Percentiles rank a stretch among this genome's conserved stretches.
Conservation (phyloP, 2,113 vertebrate genomes). For the Clarias macrocephalus region DNA sequence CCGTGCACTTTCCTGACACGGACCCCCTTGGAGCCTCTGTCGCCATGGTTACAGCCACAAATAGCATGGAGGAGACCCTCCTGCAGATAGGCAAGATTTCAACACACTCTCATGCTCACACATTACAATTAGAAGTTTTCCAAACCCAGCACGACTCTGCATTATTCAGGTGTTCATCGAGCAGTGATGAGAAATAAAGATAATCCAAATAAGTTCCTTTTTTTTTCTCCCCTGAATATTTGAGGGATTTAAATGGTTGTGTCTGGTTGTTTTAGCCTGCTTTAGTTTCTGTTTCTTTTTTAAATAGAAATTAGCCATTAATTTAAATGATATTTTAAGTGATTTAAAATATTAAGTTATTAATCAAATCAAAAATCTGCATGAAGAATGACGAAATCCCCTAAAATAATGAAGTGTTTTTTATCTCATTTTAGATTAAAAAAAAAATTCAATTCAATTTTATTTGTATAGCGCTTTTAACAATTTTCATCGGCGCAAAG, state of each 20-base stretch:
- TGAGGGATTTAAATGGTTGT: not conserved
- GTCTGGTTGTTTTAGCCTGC: not conserved
- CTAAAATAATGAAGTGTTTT: no score
- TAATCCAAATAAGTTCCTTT: not conserved
- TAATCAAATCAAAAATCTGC: no score
- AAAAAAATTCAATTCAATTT: no score
- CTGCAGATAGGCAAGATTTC: constrained; percentile 87
- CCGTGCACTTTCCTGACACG: constrained; percentile 94
- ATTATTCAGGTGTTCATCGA: not conserved
- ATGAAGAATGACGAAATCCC: no score
- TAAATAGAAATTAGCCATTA: not conserved
- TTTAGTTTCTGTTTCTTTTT: not conserved
- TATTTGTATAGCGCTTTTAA: no score
- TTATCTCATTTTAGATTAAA: no score
- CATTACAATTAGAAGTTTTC: not conserved
- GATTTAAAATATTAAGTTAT: no score
- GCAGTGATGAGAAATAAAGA: not conserved
- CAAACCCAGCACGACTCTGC: not conserved
- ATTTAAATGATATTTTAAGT: not conserved
- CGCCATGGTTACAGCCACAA: constrained; percentile 97
- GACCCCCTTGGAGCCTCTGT: constrained; percentile 93
- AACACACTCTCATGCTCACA: not conserved
- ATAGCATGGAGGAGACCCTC: constrained; percentile 96
- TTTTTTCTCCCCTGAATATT: not conserved
- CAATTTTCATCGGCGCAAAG: no score